These are phyloP conservation scores for Balaenoptera acutorostrata DNA, from an alignment of 2,113 vertebrate species.

Conservation along the genomic window DNA sequence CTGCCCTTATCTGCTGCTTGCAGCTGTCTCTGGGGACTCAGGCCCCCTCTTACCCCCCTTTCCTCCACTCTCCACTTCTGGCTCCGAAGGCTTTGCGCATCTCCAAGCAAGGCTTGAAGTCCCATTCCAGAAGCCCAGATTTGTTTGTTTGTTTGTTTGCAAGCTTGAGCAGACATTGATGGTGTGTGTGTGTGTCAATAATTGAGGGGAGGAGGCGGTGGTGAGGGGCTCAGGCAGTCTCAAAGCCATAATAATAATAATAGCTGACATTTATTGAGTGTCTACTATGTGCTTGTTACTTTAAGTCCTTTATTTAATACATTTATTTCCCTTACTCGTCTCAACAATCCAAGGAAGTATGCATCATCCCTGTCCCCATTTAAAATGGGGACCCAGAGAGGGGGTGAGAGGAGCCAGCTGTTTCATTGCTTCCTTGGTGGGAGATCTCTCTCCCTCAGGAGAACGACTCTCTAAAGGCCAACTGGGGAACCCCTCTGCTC, in stretches of 20 bases:
- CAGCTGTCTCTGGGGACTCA: background rate
- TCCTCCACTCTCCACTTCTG: background rate
- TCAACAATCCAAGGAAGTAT: background rate
- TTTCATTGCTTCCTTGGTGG: background rate
- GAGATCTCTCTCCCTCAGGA: background rate
- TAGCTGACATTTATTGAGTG: background rate
- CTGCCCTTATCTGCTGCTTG: background rate
- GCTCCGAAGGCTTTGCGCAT: background rate
- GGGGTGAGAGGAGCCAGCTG: background rate
- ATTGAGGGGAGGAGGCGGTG: background rate
- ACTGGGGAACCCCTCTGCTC: background rate
- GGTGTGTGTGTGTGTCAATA: background rate
- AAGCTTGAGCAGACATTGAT: background rate
- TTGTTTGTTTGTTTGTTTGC: background rate
- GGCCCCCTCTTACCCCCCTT: rapidly evolving
- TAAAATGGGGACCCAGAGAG: background rate
- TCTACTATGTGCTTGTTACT: background rate
- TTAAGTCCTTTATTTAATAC: background rate
- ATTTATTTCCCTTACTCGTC: background rate
- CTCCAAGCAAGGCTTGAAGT: background rate
- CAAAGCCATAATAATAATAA: background rate
- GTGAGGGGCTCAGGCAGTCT: background rate
- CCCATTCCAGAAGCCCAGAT: background rate
- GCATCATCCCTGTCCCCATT: too few relatives aligned
- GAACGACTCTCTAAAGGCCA: background rate